These are phyloP conservation scores for Synergus itoensis DNA, from an alignment of 2,888 invertebrate species.

Conservation along the genomic window DNA sequence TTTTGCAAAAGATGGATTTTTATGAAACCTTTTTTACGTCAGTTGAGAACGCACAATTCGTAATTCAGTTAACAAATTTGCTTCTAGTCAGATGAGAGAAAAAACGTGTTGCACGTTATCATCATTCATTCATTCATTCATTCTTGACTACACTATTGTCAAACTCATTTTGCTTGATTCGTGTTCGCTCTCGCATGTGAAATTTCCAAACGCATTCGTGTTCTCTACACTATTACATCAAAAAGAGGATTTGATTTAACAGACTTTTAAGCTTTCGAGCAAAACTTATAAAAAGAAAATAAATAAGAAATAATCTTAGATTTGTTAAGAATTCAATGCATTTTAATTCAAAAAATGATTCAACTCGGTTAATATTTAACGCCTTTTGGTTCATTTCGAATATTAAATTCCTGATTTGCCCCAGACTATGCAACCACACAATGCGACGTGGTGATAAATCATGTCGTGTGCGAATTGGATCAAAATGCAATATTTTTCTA, in stretches of 20 bases:
- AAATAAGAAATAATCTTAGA: too few relatives aligned
- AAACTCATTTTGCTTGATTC: slow-evolving; percentile 1
- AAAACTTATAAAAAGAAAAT: not conserved
- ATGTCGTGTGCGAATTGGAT: not conserved
- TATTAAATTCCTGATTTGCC: too few relatives aligned
- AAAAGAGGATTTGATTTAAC: not conserved
- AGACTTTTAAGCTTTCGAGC: not conserved
- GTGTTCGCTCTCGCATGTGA: slow-evolving; percentile 17
- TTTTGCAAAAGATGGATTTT: not conserved
- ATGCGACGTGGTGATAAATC: too few relatives aligned
- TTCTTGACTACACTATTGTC: slow-evolving; percentile 22
- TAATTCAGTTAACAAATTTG: not conserved
- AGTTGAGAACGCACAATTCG: not conserved
- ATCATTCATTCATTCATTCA: slow-evolving; percentile 18
- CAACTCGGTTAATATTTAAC: too few relatives aligned
- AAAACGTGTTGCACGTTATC: slow-evolving; percentile 10
- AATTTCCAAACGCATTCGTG: slow-evolving; percentile 4
- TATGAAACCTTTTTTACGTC: not conserved
- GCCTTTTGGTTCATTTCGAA: too few relatives aligned
- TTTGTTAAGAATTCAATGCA: too few relatives aligned
- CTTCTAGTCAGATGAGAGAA: not conserved
- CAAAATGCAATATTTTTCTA: not conserved
- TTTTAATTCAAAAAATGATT: too few relatives aligned
- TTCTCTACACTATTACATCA: not conserved
- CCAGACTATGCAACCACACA: too few relatives aligned